Base-by-base conservation (phyloP, 2,888 invertebrate genomes). In the Isoperla grammatica region DNA sequence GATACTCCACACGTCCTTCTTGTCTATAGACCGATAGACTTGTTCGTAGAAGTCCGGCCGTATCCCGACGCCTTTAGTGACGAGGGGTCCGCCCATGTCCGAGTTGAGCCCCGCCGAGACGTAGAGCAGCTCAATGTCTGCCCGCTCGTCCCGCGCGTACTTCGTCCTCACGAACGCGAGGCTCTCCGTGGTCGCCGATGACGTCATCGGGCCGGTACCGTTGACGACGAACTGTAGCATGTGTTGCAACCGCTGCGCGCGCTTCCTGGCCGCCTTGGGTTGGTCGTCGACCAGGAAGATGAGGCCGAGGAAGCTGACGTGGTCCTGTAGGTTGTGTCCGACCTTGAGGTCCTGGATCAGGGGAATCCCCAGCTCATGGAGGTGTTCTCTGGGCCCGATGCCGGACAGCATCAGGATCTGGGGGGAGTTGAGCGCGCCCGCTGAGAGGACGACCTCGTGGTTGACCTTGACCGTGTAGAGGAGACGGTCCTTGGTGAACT, bases 61-160 rank as follows among this genome's bases (percentile, higher is more conserved):
- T 15, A 45, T n/a, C 11, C 45, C 45, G 45, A 45, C 15, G 8
- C 45, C 45, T 15, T 29, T 29, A 8, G 8, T 4, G 5, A 29
- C 29, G 20, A 94, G 71, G 65, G 91, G 90, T 12, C 84, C 81
- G 0, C 86, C 79, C 11, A 81, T 74, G 69, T 91, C 91, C 0
- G 89, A 86, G 56, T 86, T 86, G 8, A 91, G 73, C 0, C 86
- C 86, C 0, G 90, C 87, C 12, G 87, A 83, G 0, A 88, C 88
- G 73, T 90, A 78, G 8, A 92, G 87, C 12, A 92, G 75, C 71
- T 93, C 90, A 61, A 92, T 82, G 68, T 92, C 90, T 0, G 92
- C 87, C 72, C 86, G 91, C 63, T 82, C 79, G 59, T 68, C 64
- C 55, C 78, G 77, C 0, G 59, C 75, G 60, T 74, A 70, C 40